Percentiles rank a stretch among this genome's conserved stretches.
Conservation (phyloP, 2,888 invertebrate species). For the Ectemnius cavifrons region DNA sequence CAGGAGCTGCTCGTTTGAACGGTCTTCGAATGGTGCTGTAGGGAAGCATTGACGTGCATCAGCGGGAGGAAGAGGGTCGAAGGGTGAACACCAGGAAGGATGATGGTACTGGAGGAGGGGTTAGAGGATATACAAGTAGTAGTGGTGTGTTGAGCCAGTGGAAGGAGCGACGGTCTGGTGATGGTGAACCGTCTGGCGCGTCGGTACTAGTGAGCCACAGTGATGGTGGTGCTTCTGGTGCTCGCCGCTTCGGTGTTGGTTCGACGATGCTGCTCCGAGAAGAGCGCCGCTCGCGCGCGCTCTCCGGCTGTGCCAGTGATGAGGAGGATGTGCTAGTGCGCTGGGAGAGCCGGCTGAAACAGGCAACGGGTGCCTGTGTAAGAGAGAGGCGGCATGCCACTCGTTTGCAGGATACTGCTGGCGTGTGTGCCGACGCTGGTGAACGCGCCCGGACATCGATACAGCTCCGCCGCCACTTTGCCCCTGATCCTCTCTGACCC, state of each 20-base stretch:
- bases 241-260: no score
- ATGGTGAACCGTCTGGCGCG: background rate
- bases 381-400: conserved; percentile 42
- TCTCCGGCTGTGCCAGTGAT: conserved; percentile 1
- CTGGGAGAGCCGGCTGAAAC: conserved; percentile 32
- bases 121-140: background rate
- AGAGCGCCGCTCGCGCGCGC: background rate
- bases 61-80: conserved; percentile 21
- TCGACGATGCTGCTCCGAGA: no score
- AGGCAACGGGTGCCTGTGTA: conserved; percentile 22
- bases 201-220: background rate
- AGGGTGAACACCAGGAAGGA: conserved; percentile 11
- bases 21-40: conserved; percentile 24
- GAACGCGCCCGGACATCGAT: conserved; percentile 73
- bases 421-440: conserved; percentile 65
- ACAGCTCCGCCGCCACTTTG: conserved; percentile 70
- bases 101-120: background rate
- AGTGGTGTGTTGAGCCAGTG: background rate
- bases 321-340: conserved; percentile 10
- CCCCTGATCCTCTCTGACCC: conserved; percentile 64
- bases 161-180: background rate
- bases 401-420: conserved; percentile 60
- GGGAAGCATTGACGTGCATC: conserved; percentile 25
- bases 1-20: conserved; percentile 14
- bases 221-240: conserved; percentile 9